phyloP scores from a whole-genome alignment of 2,113 vertebrate genomes.

The Uria lomvia region DNA sequence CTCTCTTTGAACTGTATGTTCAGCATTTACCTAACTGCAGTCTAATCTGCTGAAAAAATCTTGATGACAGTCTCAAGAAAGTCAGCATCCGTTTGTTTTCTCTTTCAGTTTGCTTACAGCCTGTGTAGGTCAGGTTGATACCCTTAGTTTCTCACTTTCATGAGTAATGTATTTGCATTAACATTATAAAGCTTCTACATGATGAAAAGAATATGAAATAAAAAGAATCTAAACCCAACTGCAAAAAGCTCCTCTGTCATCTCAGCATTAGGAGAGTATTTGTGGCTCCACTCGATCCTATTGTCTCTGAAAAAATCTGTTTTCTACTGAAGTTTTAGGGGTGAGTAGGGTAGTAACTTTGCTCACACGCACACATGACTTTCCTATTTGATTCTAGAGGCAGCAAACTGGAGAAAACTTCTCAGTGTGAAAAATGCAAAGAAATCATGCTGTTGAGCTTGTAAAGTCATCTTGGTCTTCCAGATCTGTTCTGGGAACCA shows the following conservation, averaged over 20 bases:
- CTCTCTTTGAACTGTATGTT: no score
- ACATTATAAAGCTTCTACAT: background rate
- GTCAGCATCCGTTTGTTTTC: background rate
- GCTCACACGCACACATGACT: background rate
- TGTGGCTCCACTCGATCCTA: rapidly evolving
- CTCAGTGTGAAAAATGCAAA: background rate
- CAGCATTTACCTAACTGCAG: background rate
- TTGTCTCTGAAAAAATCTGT: background rate
- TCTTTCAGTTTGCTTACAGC: background rate
- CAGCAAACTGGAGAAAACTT: background rate
- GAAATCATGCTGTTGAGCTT: background rate
- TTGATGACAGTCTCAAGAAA: background rate
- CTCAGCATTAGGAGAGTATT: background rate
- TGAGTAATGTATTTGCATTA: background rate
- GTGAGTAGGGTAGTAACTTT: background rate
- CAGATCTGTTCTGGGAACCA: background rate
- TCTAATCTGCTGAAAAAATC: background rate
- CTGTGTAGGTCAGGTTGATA: background rate
- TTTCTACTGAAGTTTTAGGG: background rate
- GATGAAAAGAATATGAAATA: background rate
- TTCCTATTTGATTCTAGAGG: background rate
- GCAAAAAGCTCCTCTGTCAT: background rate
- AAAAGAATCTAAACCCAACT: background rate
- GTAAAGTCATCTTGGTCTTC: background rate
- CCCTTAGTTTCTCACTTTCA: background rate